These are phyloP conservation scores for Odobenus rosmarus DNA, from an alignment of 2,113 vertebrate species.

Conservation along the genomic window DNA sequence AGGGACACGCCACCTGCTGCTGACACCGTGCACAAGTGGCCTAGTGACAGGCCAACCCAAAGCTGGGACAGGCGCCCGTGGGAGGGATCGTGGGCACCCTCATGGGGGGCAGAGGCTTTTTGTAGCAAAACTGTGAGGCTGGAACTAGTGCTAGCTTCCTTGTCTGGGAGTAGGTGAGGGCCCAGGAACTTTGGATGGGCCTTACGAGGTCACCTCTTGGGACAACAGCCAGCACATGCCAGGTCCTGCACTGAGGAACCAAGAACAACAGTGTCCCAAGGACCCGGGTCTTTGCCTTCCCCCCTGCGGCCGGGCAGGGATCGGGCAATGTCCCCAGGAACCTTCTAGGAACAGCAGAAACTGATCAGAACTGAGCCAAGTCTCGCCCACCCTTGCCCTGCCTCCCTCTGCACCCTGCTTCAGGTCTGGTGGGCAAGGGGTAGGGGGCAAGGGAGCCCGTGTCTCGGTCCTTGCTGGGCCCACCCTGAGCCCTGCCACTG, in stretches of 20 bases:
- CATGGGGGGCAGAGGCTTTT: accelerated
- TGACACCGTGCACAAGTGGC: background rate
- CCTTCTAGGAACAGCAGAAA: background rate
- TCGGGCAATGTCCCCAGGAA: accelerated
- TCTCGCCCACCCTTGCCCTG: background rate
- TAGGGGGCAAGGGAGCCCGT: background rate
- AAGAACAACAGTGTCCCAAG: accelerated
- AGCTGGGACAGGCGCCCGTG: accelerated
- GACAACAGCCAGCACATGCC: accelerated
- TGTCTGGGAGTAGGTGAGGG: no score
- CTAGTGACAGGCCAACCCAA: background rate
- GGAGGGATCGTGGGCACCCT: accelerated
- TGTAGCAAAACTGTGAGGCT: accelerated
- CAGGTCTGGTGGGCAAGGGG: background rate
- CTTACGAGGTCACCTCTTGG: background rate
- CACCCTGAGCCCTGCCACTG: background rate
- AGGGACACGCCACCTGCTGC: background rate
- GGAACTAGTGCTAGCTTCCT: background rate
- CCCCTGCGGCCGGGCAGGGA: background rate
- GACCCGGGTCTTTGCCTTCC: accelerated
- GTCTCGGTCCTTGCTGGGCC: accelerated
- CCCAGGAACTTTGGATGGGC: accelerated
- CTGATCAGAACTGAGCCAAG: accelerated
- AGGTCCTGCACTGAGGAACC: background rate
- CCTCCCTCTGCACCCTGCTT: background rate